These are phyloP conservation scores for Myotis davidii DNA, from an alignment of 2,113 vertebrate species.

Conservation along the genomic window DNA sequence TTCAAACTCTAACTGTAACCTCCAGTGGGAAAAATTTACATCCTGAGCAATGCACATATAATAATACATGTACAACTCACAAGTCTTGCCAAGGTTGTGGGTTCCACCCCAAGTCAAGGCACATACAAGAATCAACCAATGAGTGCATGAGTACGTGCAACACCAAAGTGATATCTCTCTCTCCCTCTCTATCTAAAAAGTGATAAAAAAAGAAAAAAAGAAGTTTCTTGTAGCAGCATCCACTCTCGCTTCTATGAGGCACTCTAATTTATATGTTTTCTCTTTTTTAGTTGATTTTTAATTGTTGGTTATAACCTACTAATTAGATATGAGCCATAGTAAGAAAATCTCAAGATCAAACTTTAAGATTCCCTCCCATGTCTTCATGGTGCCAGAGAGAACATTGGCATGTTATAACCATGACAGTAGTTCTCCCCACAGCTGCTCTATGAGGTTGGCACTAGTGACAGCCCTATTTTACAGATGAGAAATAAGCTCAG, in stretches of 20 bases:
- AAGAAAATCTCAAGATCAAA: conserved; percentile 48
- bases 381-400: not conserved
- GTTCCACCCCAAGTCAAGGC: too few relatives aligned
- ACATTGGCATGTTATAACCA: not conserved
- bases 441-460: not conserved
- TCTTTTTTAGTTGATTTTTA: conserved; percentile 12
- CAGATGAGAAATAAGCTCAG: conserved; percentile 37
- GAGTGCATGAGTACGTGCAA: too few relatives aligned
- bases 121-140: too few relatives aligned
- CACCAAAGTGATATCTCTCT: too few relatives aligned
- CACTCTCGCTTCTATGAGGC: not conserved
- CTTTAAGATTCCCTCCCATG: not conserved
- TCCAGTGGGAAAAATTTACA: not conserved
- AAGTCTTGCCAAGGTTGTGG: not conserved
- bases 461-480: not conserved
- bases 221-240: not conserved
- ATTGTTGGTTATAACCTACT: conserved; percentile 27
- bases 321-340: not conserved
- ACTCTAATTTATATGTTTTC: not conserved
- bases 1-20: not conserved
- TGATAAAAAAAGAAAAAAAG: too few relatives aligned
- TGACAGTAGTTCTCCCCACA: not conserved
- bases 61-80: not conserved
- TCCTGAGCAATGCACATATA: not conserved
- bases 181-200: too few relatives aligned